These are phyloP conservation scores for Ophiodon elongatus DNA, from an alignment of 2,113 vertebrate species.

Conservation along the genomic window DNA sequence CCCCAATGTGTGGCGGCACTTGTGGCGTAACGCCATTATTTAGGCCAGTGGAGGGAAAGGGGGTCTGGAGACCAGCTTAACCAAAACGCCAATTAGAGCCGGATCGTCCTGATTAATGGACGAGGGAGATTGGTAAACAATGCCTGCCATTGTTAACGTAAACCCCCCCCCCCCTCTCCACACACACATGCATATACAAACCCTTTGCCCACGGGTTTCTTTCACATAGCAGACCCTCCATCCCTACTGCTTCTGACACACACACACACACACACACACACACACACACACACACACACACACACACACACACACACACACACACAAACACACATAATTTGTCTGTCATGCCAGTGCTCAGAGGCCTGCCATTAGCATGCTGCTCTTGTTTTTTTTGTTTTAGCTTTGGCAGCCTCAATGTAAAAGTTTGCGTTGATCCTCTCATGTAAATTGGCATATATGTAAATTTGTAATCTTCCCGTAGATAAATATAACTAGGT, in stretches of 20 bases:
- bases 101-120: conserved; percentile 84
- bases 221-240: conserved; percentile 67
- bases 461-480: background rate
- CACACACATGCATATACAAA: conserved; percentile 41
- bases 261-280: conserved; percentile 30
- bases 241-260: conserved; percentile 24
- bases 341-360: conserved; percentile 41
- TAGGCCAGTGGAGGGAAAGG: conserved; percentile 80
- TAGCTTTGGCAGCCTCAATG: conserved; percentile 10
- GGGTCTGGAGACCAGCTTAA: conserved; percentile 83
- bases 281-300: conserved; percentile 32
- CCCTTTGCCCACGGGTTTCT: conserved; percentile 54
- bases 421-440: conserved; percentile 19
- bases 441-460: conserved; percentile 1
- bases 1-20: conserved; percentile 81
- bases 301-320: conserved; percentile 22
- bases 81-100: conserved; percentile 85
- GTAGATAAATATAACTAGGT: background rate
- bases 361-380: conserved; percentile 62
- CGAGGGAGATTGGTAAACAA: conserved; percentile 82
- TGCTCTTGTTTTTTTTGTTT: conserved; percentile 39
- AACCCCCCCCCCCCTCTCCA: conserved; percentile 26
- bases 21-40: conserved; percentile 83
- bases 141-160: conserved; percentile 74
- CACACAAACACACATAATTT: conserved; percentile 33